A percentile compares a stretch with the other conserved stretches of the same genome.
These are phyloP conservation scores for Eupithecia dodoneata DNA, from an alignment of 2,888 invertebrate genomes.

Conservation along the genomic window DNA sequence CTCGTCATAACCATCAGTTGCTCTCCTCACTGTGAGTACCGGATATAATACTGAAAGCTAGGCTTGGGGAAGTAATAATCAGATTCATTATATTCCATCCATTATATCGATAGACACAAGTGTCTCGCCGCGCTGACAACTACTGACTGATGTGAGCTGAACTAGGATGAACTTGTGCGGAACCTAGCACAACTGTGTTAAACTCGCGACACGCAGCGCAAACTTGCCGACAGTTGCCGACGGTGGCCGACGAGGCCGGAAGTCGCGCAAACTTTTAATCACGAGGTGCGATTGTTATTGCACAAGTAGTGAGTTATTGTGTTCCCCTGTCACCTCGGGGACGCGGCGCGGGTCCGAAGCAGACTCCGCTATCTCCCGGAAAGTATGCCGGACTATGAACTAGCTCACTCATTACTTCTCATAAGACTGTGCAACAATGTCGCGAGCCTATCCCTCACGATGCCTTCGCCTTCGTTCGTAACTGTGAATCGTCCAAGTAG, in stretches of 20 bases:
- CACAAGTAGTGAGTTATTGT: slow-evolving; percentile 41
- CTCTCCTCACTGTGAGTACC: background rate
- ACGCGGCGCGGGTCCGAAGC: slow-evolving; percentile 37
- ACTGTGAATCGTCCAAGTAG: background rate
- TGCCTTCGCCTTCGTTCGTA: background rate
- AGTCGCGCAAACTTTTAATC: slow-evolving; percentile 29
- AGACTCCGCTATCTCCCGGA: slow-evolving; percentile 41
- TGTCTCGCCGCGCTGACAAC: background rate
- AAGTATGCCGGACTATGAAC: background rate
- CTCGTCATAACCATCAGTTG: background rate
- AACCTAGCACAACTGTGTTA: background rate
- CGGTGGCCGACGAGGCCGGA: background rate
- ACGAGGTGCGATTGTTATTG: slow-evolving; percentile 42
- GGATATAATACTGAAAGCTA: background rate
- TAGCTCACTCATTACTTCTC: background rate
- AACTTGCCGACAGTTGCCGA: background rate
- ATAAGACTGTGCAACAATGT: slow-evolving; percentile 1
- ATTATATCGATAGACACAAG: background rate
- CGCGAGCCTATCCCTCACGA: background rate
- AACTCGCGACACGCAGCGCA: background rate
- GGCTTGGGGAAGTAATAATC: background rate
- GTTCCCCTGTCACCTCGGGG: slow-evolving; percentile 39
- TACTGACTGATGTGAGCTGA: background rate
- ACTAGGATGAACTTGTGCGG: background rate
- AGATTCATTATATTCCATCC: background rate